Base-by-base conservation (phyloP, 1,140 invertebrate genomes). In the Aleiodes sp. region DNA sequence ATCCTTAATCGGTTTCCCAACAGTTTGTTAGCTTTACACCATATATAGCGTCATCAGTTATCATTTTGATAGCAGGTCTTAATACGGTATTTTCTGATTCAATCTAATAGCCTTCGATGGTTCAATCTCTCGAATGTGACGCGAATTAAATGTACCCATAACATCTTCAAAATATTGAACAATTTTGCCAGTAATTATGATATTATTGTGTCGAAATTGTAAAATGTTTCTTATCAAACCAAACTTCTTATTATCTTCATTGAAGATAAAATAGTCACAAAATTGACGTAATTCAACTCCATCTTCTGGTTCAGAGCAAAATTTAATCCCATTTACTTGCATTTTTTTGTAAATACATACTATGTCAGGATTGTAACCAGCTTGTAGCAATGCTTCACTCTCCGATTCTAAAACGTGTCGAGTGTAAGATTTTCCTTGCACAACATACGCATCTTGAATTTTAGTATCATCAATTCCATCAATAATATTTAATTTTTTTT, bases 1-100 rank as follows among this genome's bases (percentile, higher is more conserved):
- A n/a, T n/a, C n/a, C n/a, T 26, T 24, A 66, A 28, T 66, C 64
- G 2, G 64, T 57, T 35, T 66, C 64, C 64, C 64, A 66, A 35
- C 52, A 66, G 28, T 57, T 66, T 0, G 46, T 8, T 39, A 31
- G 35, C 37, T 37, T 35, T 0, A 66, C 37, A 19, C 26, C 6
- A 8, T 33, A 57, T 12, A 16, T 31, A 31, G 7, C 33, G 2
- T 65, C 1, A 2, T 52, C n/a, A n/a, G n/a, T 52, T 4, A 19
- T 10, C 1, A 66, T 57, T 24, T n/a, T 0, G 26, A 66, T 12
- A 8, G 64, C 64, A 4, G 64, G 64, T 57, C 26, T 57, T 7
- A 57, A 46, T 4, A 57, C 2, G 4, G 3, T 7, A 0, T 24
- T 12, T 31, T 52, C n/a, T 56, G 8, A 26, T 57, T 12, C 24